Evolutionary conservation across 2,113 vertebrate genomes (phyloP).

Genomic region (Rafetus swinhoei): DNA sequence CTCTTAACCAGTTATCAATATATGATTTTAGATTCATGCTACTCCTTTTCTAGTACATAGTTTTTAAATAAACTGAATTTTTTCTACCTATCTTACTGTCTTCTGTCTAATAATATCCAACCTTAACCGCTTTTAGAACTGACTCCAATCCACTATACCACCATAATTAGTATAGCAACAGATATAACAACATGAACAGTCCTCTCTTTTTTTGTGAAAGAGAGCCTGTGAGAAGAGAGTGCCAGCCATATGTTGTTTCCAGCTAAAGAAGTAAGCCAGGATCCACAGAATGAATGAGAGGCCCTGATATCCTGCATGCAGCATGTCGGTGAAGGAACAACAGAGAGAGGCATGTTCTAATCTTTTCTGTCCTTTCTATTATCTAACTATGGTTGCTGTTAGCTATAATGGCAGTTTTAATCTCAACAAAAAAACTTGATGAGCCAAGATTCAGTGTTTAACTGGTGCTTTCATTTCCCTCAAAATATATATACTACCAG

Average conservation of each 20-base stretch:
- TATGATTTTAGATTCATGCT: neutral
- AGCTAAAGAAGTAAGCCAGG: neutral
- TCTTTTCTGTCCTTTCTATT: neutral
- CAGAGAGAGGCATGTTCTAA: neutral
- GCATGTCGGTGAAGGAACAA: neutral
- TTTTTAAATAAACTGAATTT: neutral
- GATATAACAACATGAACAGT: neutral
- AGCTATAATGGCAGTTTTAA: neutral
- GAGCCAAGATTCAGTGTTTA: neutral
- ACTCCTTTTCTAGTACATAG: neutral
- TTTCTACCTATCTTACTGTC: neutral
- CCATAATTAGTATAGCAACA: neutral
- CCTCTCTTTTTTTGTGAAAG: neutral
- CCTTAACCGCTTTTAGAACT: neutral
- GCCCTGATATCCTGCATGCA: neutral
- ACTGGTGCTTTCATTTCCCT: neutral
- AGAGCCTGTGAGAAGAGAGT: neutral
- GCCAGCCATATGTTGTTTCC: neutral
- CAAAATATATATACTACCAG: neutral
- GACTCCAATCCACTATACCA: neutral
- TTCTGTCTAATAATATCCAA: neutral
- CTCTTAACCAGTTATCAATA: no score
- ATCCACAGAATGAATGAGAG: neutral
- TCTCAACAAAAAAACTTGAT: accelerated
- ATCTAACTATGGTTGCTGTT: accelerated